Evolutionary conservation across 2,797 vertebrate species (phyloP), one percentile per base, ranked within the genome.

Genomic region (Heterohyrax brucei): DNA sequence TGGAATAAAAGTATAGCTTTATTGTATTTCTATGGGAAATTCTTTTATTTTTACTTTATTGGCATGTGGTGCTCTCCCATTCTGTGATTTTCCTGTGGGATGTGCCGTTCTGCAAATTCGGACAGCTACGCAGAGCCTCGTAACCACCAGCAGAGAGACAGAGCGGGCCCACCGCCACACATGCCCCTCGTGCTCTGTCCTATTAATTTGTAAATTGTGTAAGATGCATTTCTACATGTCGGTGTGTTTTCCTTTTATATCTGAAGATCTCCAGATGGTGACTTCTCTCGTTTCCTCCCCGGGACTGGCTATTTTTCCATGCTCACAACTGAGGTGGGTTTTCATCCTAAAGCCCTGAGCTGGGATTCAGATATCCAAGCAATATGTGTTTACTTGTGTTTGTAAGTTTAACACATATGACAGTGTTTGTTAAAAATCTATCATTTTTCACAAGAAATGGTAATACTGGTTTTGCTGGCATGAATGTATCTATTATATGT

Each of bases 11-110:
- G 39, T 76, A n/a, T 24, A 66, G 1, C 9, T 50, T 83, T 56
- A 61, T 56, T 77, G 53, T 72, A 73, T 61, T 82, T 87, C 83
- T 76, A 53, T 86, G 26, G 85, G 66, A 79, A 87, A 48, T 95
- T 50, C 50, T 53, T 53, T 53, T 56, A 3, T 56, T 56, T 56
- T 56, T 56, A 2, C 18, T 56, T 79, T 81, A 79, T 91, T 83
- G 84, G 16, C 18, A 33, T 85, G 64, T 0, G 53, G 5, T 53
- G 64, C 7, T 66, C 2, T 82, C 68, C 83, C 56, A 28, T 26
- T 46, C 10, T 91, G 8, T 66, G 81, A 3, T 30, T 76, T 94
- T 93, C 48, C 33, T 7, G 10, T 46, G 64, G 21, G 92, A 75
- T 73, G 50, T 77, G 5, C 70, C 91, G 62, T 39, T 73, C 68